A percentile compares a stretch with the other conserved stretches of the same genome.
phyloP scores from a whole-genome alignment of 2,113 vertebrate genomes.

The Rattus norvegicus region DNA sequence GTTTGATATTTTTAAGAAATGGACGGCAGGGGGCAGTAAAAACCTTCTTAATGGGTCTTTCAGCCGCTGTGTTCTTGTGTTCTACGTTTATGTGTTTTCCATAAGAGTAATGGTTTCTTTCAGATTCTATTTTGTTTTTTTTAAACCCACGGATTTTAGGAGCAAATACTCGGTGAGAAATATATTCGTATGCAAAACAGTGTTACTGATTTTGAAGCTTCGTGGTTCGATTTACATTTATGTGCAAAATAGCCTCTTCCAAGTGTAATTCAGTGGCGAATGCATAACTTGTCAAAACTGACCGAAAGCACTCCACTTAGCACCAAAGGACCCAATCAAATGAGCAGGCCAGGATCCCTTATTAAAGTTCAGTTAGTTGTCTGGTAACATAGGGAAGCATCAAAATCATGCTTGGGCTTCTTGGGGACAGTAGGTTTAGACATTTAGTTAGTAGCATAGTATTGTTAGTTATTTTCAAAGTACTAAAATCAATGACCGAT shows the following conservation, averaged over 20 bases:
- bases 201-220: constrained; percentile 2
- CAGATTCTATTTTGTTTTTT: not conserved
- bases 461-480: not conserved
- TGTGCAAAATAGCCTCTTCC: not conserved
- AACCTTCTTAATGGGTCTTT: not conserved
- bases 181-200: not conserved
- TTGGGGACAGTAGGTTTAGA: not conserved
- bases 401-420: constrained; percentile 7
- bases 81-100: constrained; percentile 4
- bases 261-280: not conserved
- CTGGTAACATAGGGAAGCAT: not conserved
- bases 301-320: not conserved
- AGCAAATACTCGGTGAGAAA: constrained; percentile 9
- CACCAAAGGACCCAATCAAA: not conserved
- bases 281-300: not conserved
- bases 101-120: no score
- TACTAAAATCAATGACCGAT: not conserved
- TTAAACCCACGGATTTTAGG: not conserved
- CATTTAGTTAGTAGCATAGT: not conserved
- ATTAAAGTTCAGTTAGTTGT: not conserved
- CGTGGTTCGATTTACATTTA: not conserved
- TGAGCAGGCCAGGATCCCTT: not conserved
- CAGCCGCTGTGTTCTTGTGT: not conserved
- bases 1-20: constrained; percentile 56
- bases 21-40: constrained; percentile 72